A percentile compares a stretch with the other conserved stretches of the same genome.
phyloP scores from a whole-genome alignment of 2,113 vertebrate species.

The Ramphastos sulfuratus region DNA sequence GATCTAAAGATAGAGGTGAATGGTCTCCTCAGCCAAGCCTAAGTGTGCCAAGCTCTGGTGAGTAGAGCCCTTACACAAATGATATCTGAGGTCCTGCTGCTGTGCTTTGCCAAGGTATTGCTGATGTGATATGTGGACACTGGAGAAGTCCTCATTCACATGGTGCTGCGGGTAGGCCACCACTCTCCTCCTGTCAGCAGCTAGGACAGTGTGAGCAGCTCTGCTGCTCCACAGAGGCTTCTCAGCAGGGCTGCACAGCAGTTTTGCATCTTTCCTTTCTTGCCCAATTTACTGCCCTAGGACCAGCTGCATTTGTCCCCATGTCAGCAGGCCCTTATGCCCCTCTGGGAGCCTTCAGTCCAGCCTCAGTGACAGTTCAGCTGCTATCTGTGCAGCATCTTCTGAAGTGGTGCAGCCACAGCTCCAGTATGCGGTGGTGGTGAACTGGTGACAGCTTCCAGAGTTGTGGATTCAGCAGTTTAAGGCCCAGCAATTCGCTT shows the following conservation, averaged over 20 bases:
- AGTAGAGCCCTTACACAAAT: background rate
- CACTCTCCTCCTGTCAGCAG: rapidly evolving
- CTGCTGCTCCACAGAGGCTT: background rate
- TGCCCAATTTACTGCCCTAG: background rate
- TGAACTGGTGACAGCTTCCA: background rate
- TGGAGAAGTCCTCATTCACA: background rate
- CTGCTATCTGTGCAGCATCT: background rate
- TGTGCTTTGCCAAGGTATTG: background rate
- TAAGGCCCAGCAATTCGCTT: background rate
- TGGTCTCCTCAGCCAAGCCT: background rate
- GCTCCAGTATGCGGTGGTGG: rapidly evolving
- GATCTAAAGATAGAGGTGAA: background rate
- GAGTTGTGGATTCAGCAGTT: background rate
- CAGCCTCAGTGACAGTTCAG: background rate
- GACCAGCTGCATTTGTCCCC: background rate
- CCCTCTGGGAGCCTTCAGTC: background rate
- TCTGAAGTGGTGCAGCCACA: background rate
- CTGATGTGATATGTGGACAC: background rate
- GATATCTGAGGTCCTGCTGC: rapidly evolving
- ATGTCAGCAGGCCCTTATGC: background rate
- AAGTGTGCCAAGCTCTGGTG: background rate
- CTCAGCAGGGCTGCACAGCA: background rate
- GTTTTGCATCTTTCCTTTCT: background rate
- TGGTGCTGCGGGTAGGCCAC: rapidly evolving
- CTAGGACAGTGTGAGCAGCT: rapidly evolving